Percentiles rank a stretch among this genome's conserved stretches.
These are phyloP conservation scores for Drosophila falleni DNA, from an alignment of 2,888 invertebrate species.

Conservation along the genomic window DNA sequence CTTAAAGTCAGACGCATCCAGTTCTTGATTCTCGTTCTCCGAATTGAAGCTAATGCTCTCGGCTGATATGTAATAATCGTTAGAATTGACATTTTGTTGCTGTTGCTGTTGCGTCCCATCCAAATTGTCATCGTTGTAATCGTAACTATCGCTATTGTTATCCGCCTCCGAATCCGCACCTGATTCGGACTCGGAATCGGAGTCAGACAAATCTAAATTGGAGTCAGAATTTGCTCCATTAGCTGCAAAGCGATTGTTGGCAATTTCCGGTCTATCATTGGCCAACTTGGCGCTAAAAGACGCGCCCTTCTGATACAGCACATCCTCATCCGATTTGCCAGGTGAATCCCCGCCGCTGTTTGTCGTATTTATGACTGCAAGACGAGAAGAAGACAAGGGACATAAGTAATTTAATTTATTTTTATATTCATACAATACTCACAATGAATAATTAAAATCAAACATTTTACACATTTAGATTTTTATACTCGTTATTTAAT, in stretches of 20 bases:
- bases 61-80: slow-evolving; percentile 85
- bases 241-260: slow-evolving; percentile 38
- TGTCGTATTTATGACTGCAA: slow-evolving; percentile 91
- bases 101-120: slow-evolving; percentile 36
- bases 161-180: slow-evolving; percentile 28
- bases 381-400: slow-evolving; percentile 17
- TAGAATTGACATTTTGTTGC: slow-evolving; percentile 80
- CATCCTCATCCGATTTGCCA: slow-evolving; percentile 88
- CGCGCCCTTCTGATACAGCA: slow-evolving; percentile 92
- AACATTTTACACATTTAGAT: too few species aligned
- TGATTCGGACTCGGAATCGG: slow-evolving; percentile 24
- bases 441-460: too few species aligned
- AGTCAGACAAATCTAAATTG: slow-evolving; percentile 22
- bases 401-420: too few species aligned
- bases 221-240: slow-evolving; percentile 8
- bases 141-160: slow-evolving; percentile 56
- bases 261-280: slow-evolving; percentile 66
- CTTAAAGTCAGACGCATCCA: slow-evolving; percentile 72
- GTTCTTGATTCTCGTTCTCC: slow-evolving; percentile 65
- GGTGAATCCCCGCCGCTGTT: slow-evolving; percentile 85
- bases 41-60: slow-evolving; percentile 82
- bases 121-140: slow-evolving; percentile 55
- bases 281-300: slow-evolving; percentile 92
- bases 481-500: too few species aligned
- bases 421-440: too few species aligned